phyloP scores from a whole-genome alignment of 2,888 invertebrate species.

The Xylophagus ater region DNA sequence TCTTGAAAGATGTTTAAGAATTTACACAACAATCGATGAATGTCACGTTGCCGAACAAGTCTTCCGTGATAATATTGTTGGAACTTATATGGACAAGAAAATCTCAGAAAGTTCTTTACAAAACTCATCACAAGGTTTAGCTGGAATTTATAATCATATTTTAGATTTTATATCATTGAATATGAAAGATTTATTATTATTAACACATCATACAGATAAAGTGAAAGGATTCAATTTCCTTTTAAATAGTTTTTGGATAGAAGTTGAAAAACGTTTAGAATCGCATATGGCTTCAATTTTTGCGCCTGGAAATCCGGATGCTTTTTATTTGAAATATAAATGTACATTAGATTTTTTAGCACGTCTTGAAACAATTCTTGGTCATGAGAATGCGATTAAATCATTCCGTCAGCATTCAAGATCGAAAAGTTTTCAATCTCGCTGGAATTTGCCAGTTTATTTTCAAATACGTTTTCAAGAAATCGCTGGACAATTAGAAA shows the following conservation, averaged over 20 bases:
- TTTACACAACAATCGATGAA: constrained; percentile 38
- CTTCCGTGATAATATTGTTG: constrained; percentile 55
- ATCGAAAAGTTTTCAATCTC: constrained; percentile 66
- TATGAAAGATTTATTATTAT: constrained; percentile 45
- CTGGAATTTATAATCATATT: constrained; percentile 60
- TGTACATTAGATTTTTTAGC: constrained; percentile 65
- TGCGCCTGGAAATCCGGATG: constrained; percentile 83
- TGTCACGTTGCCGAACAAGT: constrained; percentile 59
- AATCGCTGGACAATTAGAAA: constrained; percentile 56
- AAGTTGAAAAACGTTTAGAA: constrained; percentile 70
- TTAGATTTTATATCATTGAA: constrained; percentile 59
- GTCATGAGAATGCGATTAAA: constrained; percentile 45
- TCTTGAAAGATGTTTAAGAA: constrained; percentile 38
- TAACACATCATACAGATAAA: constrained; percentile 41
- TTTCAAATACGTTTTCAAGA: constrained; percentile 87
- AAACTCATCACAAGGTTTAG: constrained; percentile 50
- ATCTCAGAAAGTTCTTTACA: constrained; percentile 56
- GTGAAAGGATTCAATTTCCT: constrained; percentile 62
- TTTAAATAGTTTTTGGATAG: constrained; percentile 78
- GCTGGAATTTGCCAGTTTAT: constrained; percentile 94
- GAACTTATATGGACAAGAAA: constrained; percentile 55
- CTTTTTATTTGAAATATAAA: constrained; percentile 72
- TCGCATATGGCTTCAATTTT: constrained; percentile 74
- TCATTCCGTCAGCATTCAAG: constrained; percentile 54
- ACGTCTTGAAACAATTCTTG: constrained; percentile 52